phyloP scores from a whole-genome alignment of 2,797 vertebrate species.

The Rhinogobio ventralis region DNA sequence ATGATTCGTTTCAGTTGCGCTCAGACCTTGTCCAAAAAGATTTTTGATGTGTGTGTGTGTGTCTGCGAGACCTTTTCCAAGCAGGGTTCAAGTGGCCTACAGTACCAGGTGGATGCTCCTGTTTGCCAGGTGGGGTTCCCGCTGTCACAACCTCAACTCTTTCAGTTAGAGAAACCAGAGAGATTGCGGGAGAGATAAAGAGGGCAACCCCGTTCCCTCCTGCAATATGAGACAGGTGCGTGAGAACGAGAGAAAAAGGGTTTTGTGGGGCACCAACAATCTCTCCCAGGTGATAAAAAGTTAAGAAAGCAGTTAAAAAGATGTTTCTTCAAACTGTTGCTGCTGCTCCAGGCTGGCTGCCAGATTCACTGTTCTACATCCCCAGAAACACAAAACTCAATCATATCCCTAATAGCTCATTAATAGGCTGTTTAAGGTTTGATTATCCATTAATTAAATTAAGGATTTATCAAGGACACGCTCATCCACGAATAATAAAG shows the following conservation, averaged over 20 bases:
- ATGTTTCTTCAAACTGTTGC: constrained; percentile 23
- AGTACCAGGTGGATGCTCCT: constrained; percentile 59
- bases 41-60: neutral
- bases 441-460: constrained; percentile 43
- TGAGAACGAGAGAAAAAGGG: constrained; percentile 21
- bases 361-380: constrained; percentile 17
- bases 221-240: constrained; percentile 51
- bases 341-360: neutral
- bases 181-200: constrained; percentile 75
- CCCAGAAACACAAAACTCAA: constrained; percentile 8
- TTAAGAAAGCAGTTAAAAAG: constrained; percentile 13
- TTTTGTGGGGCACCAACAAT: constrained; percentile 85
- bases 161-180: constrained; percentile 79
- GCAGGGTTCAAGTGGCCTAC: constrained; percentile 45
- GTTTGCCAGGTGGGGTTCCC: constrained; percentile 59
- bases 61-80: constrained; percentile 43
- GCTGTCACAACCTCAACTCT: constrained; percentile 72
- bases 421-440: constrained; percentile 41
- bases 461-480: constrained; percentile 43
- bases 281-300: constrained; percentile 81
- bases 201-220: constrained; percentile 70
- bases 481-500: constrained; percentile 4
- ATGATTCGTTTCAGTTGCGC: constrained; percentile 5
- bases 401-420: constrained; percentile 29
- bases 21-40: constrained; percentile 21